Conservation (phyloP, 92 coral and sea anemone genomes). For the Hydrozoanthus gracilis region DNA sequence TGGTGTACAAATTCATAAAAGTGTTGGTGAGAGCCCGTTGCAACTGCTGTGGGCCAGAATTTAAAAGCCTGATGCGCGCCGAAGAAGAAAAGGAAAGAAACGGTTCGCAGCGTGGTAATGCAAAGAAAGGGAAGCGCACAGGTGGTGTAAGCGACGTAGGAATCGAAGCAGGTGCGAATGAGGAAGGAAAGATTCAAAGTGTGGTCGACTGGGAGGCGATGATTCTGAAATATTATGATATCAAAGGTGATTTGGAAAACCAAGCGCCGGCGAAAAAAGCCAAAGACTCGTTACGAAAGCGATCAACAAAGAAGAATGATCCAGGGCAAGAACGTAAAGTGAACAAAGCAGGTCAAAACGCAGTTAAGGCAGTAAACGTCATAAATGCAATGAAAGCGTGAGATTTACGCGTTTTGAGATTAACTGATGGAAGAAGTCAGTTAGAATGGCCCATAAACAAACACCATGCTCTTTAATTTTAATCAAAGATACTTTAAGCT, state of each 20-base stretch:
- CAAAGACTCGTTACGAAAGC: slow-evolving; percentile 23
- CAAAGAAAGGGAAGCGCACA: slow-evolving; percentile 13
- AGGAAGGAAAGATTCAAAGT: slow-evolving; percentile 62
- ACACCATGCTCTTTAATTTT: too few relatives aligned
- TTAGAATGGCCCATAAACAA: too few relatives aligned
- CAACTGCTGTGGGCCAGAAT: slow-evolving; percentile 78
- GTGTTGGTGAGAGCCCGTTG: slow-evolving; percentile 75
- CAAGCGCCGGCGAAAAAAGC: slow-evolving; percentile 36
- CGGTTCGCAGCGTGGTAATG: slow-evolving; percentile 12
- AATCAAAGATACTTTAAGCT: too few relatives aligned
- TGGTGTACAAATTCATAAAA: slow-evolving; percentile 66
- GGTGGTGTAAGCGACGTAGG: slow-evolving; percentile 36
- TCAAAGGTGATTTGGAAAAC: slow-evolving; percentile 64
- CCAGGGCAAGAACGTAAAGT: neutral
- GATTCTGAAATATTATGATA: slow-evolving; percentile 76
- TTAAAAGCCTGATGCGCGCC: slow-evolving; percentile 67
- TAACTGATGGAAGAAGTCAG: too few relatives aligned
- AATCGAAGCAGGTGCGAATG: slow-evolving; percentile 51
- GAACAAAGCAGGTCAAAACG: neutral
- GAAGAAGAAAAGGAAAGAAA: slow-evolving; percentile 51
- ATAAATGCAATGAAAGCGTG: slow-evolving; percentile 35
- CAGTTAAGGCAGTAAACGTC: slow-evolving; percentile 18
- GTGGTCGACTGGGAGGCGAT: slow-evolving; percentile 85
- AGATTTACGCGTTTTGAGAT: neutral
- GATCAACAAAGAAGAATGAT: slow-evolving; percentile 21